These are phyloP conservation scores for Anolis apletophallus DNA, from an alignment of 2,797 vertebrate species.

Conservation along the genomic window DNA sequence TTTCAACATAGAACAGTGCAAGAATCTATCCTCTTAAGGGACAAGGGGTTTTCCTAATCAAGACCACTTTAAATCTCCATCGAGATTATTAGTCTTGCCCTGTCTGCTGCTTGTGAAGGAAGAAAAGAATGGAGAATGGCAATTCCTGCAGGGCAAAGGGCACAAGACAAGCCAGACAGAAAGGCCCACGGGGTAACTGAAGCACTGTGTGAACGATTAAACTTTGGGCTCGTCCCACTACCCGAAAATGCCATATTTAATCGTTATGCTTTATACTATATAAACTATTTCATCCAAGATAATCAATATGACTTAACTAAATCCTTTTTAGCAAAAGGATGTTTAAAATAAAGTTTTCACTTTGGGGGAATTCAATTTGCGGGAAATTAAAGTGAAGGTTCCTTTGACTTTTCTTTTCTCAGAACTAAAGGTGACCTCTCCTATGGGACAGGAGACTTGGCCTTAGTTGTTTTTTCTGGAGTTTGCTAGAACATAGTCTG, in stretches of 20 bases:
- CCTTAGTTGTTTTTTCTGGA: neutral
- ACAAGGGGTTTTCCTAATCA: conserved; percentile 69
- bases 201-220: neutral
- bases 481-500: too few species aligned
- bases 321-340: too few species aligned
- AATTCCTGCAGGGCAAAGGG: conserved; percentile 30
- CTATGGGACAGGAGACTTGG: too few species aligned
- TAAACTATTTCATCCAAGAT: neutral
- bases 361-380: neutral
- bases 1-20: conserved; percentile 61
- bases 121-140: conserved; percentile 39
- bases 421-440: neutral
- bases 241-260: rapidly evolving
- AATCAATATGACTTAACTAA: neutral
- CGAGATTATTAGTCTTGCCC: conserved; percentile 68
- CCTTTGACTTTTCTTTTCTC: neutral
- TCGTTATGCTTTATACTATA: neutral
- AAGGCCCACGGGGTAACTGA: neutral
- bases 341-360: neutral
- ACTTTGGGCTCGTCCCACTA: conserved; percentile 13
- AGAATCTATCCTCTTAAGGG: conserved; percentile 56
- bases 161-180: neutral
- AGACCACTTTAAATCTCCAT: conserved; percentile 72
- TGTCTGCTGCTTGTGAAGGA: conserved; percentile 52
- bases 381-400: neutral